phyloP scores from a whole-genome alignment of 2,797 vertebrate genomes.

The Myotis findleyi region DNA sequence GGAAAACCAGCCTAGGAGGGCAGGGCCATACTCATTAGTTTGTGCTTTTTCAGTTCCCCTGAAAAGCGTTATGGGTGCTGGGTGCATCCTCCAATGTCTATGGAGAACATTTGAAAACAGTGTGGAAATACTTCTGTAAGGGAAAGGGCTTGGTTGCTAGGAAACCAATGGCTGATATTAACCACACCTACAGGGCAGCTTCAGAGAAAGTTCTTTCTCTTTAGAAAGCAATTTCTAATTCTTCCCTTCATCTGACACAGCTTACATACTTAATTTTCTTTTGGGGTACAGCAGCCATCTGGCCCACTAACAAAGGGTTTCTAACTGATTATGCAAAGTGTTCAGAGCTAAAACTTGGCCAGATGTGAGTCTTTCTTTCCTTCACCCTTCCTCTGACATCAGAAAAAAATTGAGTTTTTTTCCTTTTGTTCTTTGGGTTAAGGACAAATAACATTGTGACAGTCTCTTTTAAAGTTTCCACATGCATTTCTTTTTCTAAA shows the following conservation, averaged over 20 bases:
- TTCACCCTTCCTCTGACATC: conserved; percentile 54
- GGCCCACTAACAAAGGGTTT: conserved; percentile 78
- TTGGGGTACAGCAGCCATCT: conserved; percentile 73
- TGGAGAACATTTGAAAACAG: conserved; percentile 20
- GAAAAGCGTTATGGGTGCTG: conserved; percentile 22
- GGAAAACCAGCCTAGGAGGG: neutral
- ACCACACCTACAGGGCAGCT: conserved; percentile 75
- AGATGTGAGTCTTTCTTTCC: conserved; percentile 67
- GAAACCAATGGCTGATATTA: conserved; percentile 67
- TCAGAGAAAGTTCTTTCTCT: conserved; percentile 69
- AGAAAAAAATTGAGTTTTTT: conserved; percentile 23
- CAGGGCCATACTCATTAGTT: neutral
- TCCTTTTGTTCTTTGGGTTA: neutral
- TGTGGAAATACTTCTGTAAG: conserved; percentile 53
- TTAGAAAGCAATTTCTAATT: conserved; percentile 75
- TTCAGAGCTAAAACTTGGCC: conserved; percentile 72
- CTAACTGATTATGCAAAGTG: conserved; percentile 77
- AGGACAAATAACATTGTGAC: conserved; percentile 2
- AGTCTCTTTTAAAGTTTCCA: conserved; percentile 15
- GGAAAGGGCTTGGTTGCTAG: conserved; percentile 73
- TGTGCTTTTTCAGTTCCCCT: neutral
- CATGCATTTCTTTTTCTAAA: conserved; percentile 12
- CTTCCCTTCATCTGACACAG: conserved; percentile 58
- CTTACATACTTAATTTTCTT: conserved; percentile 77
- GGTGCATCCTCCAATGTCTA: neutral